These are phyloP conservation scores for Kradibia gibbosae DNA, from an alignment of 1,140 invertebrate genomes.

Conservation along the genomic window DNA sequence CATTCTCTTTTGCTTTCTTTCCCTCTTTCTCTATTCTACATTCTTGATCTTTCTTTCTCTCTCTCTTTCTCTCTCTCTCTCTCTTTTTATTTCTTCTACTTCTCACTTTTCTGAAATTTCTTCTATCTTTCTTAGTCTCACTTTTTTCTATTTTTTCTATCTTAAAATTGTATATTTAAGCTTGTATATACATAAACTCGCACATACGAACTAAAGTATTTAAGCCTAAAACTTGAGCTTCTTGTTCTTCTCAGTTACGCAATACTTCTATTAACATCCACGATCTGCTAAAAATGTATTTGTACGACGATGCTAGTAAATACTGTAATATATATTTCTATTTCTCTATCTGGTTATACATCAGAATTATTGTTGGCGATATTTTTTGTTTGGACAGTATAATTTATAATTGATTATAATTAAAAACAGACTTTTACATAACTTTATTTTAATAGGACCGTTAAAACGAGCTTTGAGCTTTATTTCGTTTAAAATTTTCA, in stretches of 20 bases:
- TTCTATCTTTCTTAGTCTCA: background rate
- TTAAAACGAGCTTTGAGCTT: too few species aligned
- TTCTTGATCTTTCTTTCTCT: background rate
- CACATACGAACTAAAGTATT: background rate
- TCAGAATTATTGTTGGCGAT: too few species aligned
- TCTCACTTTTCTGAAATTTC: too few species aligned
- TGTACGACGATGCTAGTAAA: conserved; percentile 47
- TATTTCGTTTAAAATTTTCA: too few species aligned
- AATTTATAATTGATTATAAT: background rate
- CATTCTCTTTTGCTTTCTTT: background rate
- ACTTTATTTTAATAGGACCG: too few species aligned
- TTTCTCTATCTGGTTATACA: background rate
- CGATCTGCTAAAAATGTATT: conserved; percentile 71
- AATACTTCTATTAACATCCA: conserved; percentile 73
- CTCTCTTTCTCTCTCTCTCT: background rate
- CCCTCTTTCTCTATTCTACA: background rate
- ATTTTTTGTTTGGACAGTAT: too few species aligned
- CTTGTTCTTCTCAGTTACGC: conserved; percentile 65
- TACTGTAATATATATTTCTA: background rate
- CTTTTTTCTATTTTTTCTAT: background rate
- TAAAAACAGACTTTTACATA: background rate
- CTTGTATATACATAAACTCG: background rate
- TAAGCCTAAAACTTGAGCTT: conserved; percentile 11
- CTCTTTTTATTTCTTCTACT: background rate
- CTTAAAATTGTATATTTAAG: background rate